Base-by-base conservation (phyloP, 35 echinoderm and acorn worm genomes). In the Nesometra sesokonis region DNA sequence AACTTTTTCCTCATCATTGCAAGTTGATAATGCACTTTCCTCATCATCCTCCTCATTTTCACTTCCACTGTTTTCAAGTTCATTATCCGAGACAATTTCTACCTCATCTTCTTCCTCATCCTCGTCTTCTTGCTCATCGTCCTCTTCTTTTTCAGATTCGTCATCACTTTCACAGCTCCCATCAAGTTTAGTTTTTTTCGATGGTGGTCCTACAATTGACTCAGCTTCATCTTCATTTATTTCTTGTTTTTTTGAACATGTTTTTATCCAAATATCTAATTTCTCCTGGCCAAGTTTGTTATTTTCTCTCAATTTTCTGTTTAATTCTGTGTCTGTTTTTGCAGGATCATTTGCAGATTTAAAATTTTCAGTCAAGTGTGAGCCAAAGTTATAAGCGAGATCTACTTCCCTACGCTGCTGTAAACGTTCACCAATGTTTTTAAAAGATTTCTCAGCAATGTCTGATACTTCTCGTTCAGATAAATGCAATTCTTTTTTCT, bases 381-480 rank as follows among this genome's bases (percentile, higher is more conserved):
- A 82, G 0, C 93, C 90, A 52, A 95, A 91, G 57, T 90, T 91
- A 34, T 77, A 87, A 36, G 86, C 17, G 27, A 89, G 87, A 83
- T 95, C 93, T 3, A 82, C 37, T 30, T 91, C 89, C 34, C 93
- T 85, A 23, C 93, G 37, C 37, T 86, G 76, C 84, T 95, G 87
- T 32, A 94, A 39, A 21, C 86, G 78, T 0, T 82, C 57, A 11
- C 90, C 93, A 29, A 95, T 78, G 67, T 84, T 87, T 76, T 88
- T 90, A 80, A 95, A 95, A 11, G 90, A 36, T 35, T 91, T 90
- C 78, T 79, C 37, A 17, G 93, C 93, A 80, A 95, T 87, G 43
- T 86, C 78, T 29, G 78, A 21, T 5, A 89, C 36, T 36, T 85
- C 47, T 29, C 76, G 46, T 13, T 32, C 82, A 35, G 89, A 80